These are phyloP conservation scores for Alosa sapidissima DNA, from an alignment of 2,797 vertebrate genomes.

Conservation along the genomic window DNA sequence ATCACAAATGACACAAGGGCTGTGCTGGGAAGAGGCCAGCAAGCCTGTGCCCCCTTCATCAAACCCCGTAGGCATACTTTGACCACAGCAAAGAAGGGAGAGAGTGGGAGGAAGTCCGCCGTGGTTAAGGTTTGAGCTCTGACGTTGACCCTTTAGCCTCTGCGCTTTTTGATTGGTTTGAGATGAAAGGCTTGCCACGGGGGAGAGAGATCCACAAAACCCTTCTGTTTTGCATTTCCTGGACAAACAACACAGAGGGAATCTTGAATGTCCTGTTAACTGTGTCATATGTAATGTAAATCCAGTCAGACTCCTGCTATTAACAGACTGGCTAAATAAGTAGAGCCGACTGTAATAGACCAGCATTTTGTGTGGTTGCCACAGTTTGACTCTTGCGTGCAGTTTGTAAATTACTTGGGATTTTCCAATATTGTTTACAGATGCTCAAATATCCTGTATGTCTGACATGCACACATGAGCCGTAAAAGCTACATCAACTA, in stretches of 20 bases:
- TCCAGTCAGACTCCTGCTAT: not conserved
- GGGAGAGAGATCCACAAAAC: constrained; percentile 47
- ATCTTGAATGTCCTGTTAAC: not conserved
- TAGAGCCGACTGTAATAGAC: not conserved
- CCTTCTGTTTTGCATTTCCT: constrained; percentile 46
- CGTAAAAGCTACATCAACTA: not conserved
- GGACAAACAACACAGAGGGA: constrained; percentile 21
- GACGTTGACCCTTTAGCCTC: not conserved
- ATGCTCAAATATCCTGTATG: constrained; percentile 4
- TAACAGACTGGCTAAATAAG: not conserved
- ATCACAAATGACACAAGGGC: constrained; percentile 55
- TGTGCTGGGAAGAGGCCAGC: constrained; percentile 45
- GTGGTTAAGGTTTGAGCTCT: constrained; percentile 9
- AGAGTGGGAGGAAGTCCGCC: not conserved
- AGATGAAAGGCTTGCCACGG: constrained; percentile 63
- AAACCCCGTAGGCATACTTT: constrained; percentile 65
- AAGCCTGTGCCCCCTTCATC: constrained; percentile 38
- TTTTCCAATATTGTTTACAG: constrained; percentile 22
- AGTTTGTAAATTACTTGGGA: constrained; percentile 1
- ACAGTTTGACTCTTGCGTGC: constrained; percentile 23
- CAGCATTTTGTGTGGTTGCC: not conserved
- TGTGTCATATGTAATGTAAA: not conserved
- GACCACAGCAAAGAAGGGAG: constrained; percentile 41
- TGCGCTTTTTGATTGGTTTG: constrained; percentile 61
- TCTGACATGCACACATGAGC: not conserved